Conservation (phyloP, 2,888 invertebrate genomes). For the Pseudococcus viburni region DNA sequence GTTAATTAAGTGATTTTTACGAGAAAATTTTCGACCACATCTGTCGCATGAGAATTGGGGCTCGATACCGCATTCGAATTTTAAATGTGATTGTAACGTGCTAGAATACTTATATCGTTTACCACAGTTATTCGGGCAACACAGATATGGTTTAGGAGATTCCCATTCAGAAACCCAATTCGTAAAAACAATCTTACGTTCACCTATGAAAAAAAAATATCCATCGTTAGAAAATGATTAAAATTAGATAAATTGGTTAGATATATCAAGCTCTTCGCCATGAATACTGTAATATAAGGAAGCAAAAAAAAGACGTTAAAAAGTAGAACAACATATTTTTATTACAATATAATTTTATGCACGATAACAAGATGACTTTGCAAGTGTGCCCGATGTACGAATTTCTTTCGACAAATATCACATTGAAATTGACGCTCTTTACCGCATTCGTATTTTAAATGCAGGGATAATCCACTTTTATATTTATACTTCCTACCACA, state of each 20-base stretch:
- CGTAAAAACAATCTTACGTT: neutral
- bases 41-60: slow-evolving; percentile 70
- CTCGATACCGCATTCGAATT: slow-evolving; percentile 72
- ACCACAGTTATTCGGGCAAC: slow-evolving; percentile 68
- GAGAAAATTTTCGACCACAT: slow-evolving; percentile 69
- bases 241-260: neutral
- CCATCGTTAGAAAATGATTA: neutral
- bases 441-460: slow-evolving; percentile 67
- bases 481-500: slow-evolving; percentile 66
- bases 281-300: neutral
- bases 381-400: slow-evolving; percentile 66
- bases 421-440: slow-evolving; percentile 66
- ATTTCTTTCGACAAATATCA: slow-evolving; percentile 63
- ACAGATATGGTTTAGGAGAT: neutral
- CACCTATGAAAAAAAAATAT: neutral
- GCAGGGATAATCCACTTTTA: slow-evolving; percentile 64
- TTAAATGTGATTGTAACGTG: slow-evolving; percentile 78
- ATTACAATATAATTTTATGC: slow-evolving; percentile 61
- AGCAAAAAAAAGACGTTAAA: neutral
- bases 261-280: too few species aligned
- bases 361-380: slow-evolving; percentile 62
- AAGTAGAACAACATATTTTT: neutral
- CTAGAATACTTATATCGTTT: slow-evolving; percentile 75
- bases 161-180: neutral
- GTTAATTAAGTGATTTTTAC: slow-evolving; percentile 67